These are phyloP conservation scores for Cantharis lateralis DNA, from an alignment of 2,888 invertebrate genomes.

Conservation along the genomic window DNA sequence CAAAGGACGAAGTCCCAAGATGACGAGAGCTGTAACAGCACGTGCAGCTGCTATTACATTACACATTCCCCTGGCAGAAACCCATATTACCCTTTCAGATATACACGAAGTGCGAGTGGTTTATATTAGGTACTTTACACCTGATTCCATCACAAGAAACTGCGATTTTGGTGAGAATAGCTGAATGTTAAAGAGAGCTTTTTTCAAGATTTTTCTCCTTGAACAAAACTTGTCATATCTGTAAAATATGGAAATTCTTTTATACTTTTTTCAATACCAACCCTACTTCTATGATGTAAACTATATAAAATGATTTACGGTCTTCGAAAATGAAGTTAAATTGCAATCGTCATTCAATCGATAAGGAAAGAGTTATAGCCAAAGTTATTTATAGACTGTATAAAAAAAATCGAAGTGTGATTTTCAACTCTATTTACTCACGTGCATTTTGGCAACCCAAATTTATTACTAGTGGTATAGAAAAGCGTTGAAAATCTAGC, in stretches of 20 bases:
- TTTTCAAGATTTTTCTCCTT: constrained; percentile 4
- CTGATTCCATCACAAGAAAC: constrained; percentile 24
- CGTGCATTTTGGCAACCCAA: constrained; percentile 2
- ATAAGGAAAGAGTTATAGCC: constrained; percentile 15
- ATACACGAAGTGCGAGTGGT: constrained; percentile 23
- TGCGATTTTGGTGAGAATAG: constrained; percentile 20
- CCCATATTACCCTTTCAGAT: constrained; percentile 24
- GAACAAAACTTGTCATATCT: constrained; percentile 17
- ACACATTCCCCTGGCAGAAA: constrained; percentile 17
- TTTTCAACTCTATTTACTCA: constrained; percentile 19
- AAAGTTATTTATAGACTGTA: constrained; percentile 11
- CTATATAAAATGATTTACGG: constrained; percentile 20
- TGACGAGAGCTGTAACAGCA: constrained; percentile 18
- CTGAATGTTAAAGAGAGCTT: constrained; percentile 16
- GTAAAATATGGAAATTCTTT: constrained; percentile 23
- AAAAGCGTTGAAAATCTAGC: background rate
- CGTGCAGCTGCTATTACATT: constrained; percentile 26
- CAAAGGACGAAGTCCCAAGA: constrained; percentile 10
- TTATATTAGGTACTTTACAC: constrained; percentile 22
- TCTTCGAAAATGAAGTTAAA: constrained; percentile 16
- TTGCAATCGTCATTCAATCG: constrained; percentile 15
- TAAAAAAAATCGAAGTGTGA: constrained; percentile 6
- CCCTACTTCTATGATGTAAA: constrained; percentile 13
- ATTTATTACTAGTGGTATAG: constrained; percentile 5
- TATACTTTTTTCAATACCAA: constrained; percentile 20